Percentiles rank a stretch among this genome's conserved stretches.
These are phyloP conservation scores for Stegana nigrithorax DNA, from an alignment of 2,888 invertebrate genomes.

Conservation along the genomic window DNA sequence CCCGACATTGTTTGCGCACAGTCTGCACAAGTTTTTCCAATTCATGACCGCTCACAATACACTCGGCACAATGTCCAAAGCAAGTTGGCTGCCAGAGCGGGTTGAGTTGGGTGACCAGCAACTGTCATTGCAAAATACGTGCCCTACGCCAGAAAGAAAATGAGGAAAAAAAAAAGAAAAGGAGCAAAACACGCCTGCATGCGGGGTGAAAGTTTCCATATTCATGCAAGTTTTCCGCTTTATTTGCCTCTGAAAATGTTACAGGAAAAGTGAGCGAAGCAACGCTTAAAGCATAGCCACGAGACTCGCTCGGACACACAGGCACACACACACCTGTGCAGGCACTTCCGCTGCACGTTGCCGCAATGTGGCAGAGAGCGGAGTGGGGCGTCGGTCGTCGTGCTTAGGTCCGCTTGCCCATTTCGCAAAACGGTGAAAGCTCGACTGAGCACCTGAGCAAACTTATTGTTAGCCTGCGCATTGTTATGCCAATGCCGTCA, in stretches of 20 bases:
- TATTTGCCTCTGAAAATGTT: constrained; percentile 29
- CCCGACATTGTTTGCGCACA: constrained; percentile 52
- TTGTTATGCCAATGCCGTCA: constrained; percentile 56
- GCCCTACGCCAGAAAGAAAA: not conserved
- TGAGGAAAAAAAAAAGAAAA: not conserved
- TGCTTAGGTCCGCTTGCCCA: too few relatives aligned
- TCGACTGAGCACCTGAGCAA: constrained; percentile 66
- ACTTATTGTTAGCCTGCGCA: constrained; percentile 64
- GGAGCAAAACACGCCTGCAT: not conserved
- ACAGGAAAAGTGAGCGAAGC: constrained; percentile 1
- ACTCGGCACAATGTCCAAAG: constrained; percentile 49
- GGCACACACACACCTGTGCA: constrained; percentile 8
- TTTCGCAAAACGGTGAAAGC: constrained; percentile 48
- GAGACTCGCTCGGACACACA: not conserved
- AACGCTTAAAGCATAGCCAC: constrained; percentile 17
- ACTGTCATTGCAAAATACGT: not conserved
- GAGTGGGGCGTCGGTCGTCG: too few relatives aligned
- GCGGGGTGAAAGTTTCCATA: constrained; percentile 30
- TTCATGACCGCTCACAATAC: constrained; percentile 51
- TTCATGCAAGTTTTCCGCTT: constrained; percentile 58
- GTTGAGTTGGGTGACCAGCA: not conserved
- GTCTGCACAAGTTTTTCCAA: constrained; percentile 55
- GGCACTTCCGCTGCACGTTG: constrained; percentile 41
- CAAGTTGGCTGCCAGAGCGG: not conserved
- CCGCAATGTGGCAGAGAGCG: too few relatives aligned